phyloP scores from a whole-genome alignment of 1,140 invertebrate species.

The Bombus haemorrhoidalis region DNA sequence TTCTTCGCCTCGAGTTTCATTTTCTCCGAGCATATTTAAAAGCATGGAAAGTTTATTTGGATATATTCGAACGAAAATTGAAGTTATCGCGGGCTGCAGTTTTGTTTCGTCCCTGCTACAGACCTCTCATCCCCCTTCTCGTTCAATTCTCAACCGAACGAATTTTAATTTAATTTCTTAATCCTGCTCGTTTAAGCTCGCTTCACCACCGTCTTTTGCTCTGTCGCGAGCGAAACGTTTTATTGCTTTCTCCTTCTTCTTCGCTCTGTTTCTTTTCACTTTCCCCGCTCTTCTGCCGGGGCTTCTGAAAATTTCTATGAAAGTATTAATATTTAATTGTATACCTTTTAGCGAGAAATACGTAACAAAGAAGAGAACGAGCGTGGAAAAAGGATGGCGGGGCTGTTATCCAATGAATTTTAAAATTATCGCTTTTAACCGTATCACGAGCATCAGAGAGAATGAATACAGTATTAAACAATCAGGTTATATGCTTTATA shows the following conservation, averaged over 20 bases:
- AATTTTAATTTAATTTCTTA: conserved; percentile 39
- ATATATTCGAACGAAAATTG: conserved; percentile 28
- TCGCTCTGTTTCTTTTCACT: not conserved
- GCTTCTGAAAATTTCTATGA: not conserved
- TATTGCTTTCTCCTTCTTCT: not conserved
- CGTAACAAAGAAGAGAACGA: not conserved
- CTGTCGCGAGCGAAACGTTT: not conserved
- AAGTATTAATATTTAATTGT: not conserved
- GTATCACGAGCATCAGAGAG: not conserved
- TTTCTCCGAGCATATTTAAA: conserved; percentile 4
- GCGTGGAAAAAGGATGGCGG: no score
- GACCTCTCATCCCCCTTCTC: not conserved
- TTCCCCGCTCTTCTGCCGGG: not conserved
- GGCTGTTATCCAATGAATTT: not conserved
- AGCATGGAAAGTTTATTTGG: conserved; percentile 11
- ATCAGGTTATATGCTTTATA: not conserved
- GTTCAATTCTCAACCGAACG: not conserved
- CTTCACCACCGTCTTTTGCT: not conserved
- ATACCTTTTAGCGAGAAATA: not conserved
- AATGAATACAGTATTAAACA: not conserved
- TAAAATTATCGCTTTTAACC: not conserved
- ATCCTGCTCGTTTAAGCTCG: not conserved
- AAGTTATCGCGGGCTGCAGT: not conserved
- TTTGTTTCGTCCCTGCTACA: not conserved
- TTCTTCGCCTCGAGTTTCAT: not conserved